Conservation (phyloP, 2,113 vertebrate species). For the Rissa tridactyla region DNA sequence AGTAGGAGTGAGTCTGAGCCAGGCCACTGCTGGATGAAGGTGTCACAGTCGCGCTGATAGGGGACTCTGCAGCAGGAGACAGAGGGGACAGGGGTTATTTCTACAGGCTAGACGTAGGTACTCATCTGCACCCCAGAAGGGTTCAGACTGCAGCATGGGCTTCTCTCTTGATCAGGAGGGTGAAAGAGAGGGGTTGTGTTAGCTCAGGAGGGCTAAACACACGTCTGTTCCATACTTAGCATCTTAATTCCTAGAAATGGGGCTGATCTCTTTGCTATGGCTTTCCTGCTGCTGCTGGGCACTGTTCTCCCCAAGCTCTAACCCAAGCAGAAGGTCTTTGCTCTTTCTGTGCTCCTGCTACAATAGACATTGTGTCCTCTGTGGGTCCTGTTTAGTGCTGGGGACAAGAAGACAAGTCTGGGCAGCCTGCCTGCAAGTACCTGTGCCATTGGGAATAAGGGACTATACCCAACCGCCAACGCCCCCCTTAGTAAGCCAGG, state of each 20-base stretch:
- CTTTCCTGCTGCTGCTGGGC: not conserved
- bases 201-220: not conserved
- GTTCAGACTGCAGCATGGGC: not conserved
- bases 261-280: not conserved
- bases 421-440: not conserved
- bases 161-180: not conserved
- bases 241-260: not conserved
- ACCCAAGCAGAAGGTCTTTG: not conserved
- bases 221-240: no score
- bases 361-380: not conserved
- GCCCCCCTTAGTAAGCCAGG: not conserved
- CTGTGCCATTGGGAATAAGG: not conserved
- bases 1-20: slow-evolving; percentile 91
- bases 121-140: not conserved
- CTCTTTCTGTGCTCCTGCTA: not conserved
- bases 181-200: not conserved
- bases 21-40: slow-evolving; percentile 79
- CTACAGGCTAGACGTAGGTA: not conserved
- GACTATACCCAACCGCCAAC: not conserved
- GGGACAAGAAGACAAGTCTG: not conserved
- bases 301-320: not conserved
- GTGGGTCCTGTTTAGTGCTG: not conserved
- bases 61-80: slow-evolving; percentile 83
- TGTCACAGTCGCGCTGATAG: slow-evolving; percentile 75
- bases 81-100: slow-evolving; percentile 3